Conservation (phyloP, 2,113 vertebrate genomes). For the Chlamydotis undulata region DNA sequence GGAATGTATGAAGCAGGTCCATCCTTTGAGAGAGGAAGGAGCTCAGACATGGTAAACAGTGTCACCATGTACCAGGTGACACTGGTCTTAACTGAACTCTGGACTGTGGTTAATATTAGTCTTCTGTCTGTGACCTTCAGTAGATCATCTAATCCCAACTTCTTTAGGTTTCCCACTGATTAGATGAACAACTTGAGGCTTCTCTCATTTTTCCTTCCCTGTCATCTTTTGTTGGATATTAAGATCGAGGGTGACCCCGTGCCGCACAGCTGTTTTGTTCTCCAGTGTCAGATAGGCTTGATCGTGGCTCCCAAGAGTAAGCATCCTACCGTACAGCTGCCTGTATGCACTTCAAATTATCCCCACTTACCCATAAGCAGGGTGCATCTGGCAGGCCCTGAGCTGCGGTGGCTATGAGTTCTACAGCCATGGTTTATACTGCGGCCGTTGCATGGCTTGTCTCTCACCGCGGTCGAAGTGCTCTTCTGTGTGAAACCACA, state of each 20-base stretch:
- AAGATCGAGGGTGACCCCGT: neutral
- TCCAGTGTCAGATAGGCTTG: neutral
- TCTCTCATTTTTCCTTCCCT: neutral
- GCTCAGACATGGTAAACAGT: neutral
- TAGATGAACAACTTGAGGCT: neutral
- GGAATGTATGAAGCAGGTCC: neutral
- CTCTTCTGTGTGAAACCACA: neutral
- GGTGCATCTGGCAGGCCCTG: neutral
- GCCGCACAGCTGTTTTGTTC: neutral
- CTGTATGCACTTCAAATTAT: neutral
- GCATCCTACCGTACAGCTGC: neutral
- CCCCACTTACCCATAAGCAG: neutral
- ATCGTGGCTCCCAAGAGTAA: neutral
- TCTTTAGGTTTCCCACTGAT: neutral
- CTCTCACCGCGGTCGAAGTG: neutral
- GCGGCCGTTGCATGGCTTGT: accelerated
- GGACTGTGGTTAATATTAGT: neutral
- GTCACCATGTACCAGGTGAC: neutral
- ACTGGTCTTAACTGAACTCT: neutral
- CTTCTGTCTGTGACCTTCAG: neutral
- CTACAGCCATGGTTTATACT: neutral
- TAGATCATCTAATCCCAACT: neutral
- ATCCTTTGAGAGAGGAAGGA: neutral
- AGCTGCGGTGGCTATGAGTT: neutral
- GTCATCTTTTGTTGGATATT: neutral